Percentiles rank a stretch among this genome's conserved stretches.
These are phyloP conservation scores for Corbicula japonica DNA, from an alignment of 2,888 invertebrate genomes.

Conservation along the genomic window DNA sequence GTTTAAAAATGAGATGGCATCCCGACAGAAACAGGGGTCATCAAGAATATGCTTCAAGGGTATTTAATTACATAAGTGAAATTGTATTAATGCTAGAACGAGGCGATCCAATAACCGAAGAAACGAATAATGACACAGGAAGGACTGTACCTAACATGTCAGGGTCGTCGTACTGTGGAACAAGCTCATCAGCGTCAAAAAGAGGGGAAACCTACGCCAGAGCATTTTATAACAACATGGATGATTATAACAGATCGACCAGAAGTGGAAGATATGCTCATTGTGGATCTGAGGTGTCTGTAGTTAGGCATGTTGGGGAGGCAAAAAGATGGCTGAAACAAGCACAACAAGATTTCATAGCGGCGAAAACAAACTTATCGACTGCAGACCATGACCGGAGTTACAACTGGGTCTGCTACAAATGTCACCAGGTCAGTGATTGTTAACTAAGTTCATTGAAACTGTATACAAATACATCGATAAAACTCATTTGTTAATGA, in stretches of 20 bases:
- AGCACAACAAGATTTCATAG: conserved; percentile 53
- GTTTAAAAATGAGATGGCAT: conserved; percentile 64
- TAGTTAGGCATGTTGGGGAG: conserved; percentile 27
- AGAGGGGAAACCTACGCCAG: conserved; percentile 22
- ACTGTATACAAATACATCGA: too few species aligned
- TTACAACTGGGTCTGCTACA: conserved; percentile 70
- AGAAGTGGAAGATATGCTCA: conserved; percentile 23
- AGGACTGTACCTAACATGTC: conserved; percentile 23
- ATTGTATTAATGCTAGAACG: conserved; percentile 52
- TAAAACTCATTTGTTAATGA: too few species aligned
- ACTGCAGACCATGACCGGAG: conserved; percentile 22
- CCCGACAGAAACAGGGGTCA: conserved; percentile 67
- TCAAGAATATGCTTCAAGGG: conserved; percentile 49
- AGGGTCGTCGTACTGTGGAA: conserved; percentile 21
- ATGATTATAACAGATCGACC: conserved; percentile 31
- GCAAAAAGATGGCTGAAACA: conserved; percentile 62
- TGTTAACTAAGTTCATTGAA: background rate
- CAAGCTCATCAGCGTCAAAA: conserved; percentile 14
- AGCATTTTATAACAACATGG: conserved; percentile 28
- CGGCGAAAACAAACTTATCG: conserved; percentile 34
- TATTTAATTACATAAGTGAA: conserved; percentile 62
- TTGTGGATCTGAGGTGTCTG: background rate
- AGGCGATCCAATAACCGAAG: background rate
- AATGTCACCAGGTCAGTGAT: conserved; percentile 65
- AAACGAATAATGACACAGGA: conserved; percentile 1